phyloP scores from a whole-genome alignment of 2,888 invertebrate species.

The Alentia gelatinosa region DNA sequence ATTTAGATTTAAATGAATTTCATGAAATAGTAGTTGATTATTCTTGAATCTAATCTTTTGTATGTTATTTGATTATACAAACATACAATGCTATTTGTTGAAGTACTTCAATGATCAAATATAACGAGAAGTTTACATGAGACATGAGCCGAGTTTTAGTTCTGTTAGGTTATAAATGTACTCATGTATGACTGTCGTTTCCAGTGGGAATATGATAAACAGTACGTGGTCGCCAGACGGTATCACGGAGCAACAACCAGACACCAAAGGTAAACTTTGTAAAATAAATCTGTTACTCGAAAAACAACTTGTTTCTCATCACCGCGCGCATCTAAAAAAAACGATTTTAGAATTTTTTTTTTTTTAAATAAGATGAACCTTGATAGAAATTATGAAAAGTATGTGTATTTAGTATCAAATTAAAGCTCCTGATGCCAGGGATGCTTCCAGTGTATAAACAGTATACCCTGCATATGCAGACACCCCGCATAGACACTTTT shows the following conservation, averaged over 20 bases:
- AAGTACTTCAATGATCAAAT: neutral
- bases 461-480: no score
- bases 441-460: no score
- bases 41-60: neutral
- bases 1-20: no score
- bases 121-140: neutral
- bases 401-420: no score
- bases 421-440: no score
- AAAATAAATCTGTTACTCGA: no score
- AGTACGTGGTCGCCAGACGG: neutral
- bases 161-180: neutral
- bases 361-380: no score
- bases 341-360: no score
- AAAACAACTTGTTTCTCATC: no score
- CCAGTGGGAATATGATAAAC: neutral
- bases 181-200: neutral
- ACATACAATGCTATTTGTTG: neutral
- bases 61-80: neutral
- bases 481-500: no score
- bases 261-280: neutral
- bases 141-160: neutral
- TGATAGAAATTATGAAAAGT: no score
- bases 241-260: neutral
- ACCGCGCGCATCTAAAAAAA: no score
- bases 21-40: neutral